phyloP scores from a whole-genome alignment of 2,888 invertebrate genomes.

The Metopia argyrocephala region DNA sequence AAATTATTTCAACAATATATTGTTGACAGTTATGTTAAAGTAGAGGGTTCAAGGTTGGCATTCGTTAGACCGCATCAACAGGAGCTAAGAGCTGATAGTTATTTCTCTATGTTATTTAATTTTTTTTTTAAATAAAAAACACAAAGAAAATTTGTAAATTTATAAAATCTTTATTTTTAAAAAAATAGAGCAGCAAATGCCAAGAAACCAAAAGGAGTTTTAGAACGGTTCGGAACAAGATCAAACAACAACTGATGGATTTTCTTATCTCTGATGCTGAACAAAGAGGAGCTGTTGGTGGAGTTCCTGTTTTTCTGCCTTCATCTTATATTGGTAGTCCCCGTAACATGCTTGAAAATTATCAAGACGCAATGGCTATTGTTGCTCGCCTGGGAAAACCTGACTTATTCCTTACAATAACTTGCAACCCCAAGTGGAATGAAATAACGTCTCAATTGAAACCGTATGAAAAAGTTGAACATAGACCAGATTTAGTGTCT shows the following conservation, averaged over 20 bases:
- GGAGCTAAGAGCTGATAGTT: constrained; percentile 20
- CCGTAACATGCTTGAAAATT: background rate
- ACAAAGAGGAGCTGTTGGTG: constrained; percentile 4
- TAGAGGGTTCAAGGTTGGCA: constrained; percentile 7
- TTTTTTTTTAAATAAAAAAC: too few relatives aligned
- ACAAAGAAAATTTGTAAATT: too few relatives aligned
- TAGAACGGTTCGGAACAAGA: too few relatives aligned
- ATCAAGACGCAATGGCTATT: constrained; percentile 13
- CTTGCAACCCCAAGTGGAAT: constrained; percentile 7
- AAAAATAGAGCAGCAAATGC: too few relatives aligned
- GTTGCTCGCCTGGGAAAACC: background rate
- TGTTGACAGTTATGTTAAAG: constrained; percentile 24
- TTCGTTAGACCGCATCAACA: constrained; percentile 1
- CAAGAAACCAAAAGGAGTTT: too few relatives aligned
- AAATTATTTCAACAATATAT: constrained; percentile 33
- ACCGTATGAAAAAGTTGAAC: background rate
- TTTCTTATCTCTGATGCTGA: constrained; percentile 14
- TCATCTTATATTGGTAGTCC: background rate
- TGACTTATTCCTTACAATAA: background rate
- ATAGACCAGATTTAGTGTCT: background rate
- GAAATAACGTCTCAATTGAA: background rate
- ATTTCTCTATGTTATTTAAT: too few relatives aligned
- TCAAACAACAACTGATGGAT: constrained; percentile 19
- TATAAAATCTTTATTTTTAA: too few relatives aligned
- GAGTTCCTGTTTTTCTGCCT: background rate